phyloP scores from a whole-genome alignment of 2,797 vertebrate species.

The Taenioides sp. region DNA sequence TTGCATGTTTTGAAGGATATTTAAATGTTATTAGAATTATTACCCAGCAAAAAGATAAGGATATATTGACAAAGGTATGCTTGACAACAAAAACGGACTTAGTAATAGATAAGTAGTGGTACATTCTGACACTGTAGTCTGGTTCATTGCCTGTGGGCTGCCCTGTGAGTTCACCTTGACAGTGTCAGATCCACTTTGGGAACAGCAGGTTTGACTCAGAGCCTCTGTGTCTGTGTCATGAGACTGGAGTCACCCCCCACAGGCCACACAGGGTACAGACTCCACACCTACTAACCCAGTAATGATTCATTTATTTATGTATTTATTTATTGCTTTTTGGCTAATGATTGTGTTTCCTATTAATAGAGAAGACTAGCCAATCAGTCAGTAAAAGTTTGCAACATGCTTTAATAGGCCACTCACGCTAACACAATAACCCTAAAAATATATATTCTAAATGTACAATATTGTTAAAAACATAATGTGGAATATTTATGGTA shows the following conservation, averaged over 20 bases:
- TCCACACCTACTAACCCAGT: background rate
- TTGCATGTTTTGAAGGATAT: background rate
- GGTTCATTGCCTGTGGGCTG: background rate
- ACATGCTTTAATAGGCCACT: too few relatives aligned
- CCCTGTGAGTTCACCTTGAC: constrained; percentile 46
- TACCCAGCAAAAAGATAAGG: background rate
- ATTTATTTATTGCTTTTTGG: too few relatives aligned
- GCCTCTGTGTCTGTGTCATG: constrained; percentile 35
- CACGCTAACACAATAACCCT: too few relatives aligned
- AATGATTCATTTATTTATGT: too few relatives aligned
- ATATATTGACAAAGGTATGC: background rate
- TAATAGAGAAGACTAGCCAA: too few relatives aligned
- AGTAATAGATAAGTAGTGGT: background rate
- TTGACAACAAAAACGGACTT: background rate
- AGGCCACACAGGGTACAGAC: background rate
- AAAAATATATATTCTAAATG: too few relatives aligned
- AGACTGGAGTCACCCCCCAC: constrained; percentile 23
- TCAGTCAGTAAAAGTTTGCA: too few relatives aligned
- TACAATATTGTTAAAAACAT: too few relatives aligned
- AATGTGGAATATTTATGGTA: too few relatives aligned
- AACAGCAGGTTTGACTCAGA: background rate
- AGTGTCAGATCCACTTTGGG: constrained; percentile 33
- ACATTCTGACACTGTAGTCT: background rate
- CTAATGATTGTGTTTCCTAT: too few relatives aligned
- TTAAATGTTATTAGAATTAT: background rate